Conservation (phyloP, 2,797 vertebrate genomes). For the Epinephelus awoara region DNA sequence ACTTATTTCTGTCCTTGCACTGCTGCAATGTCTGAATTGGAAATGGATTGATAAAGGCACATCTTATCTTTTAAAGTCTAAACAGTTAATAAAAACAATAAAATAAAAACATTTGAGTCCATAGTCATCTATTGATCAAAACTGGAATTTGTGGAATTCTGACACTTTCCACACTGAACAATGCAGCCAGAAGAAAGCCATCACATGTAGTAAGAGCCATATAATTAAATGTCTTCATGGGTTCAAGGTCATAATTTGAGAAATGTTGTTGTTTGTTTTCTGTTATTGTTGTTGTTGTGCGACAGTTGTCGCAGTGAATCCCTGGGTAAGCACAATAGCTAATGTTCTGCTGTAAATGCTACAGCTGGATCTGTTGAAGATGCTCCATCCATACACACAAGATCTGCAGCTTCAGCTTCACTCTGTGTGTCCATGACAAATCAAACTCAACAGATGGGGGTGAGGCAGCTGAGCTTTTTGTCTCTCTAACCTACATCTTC, state of each 20-base stretch:
- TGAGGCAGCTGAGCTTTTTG: conserved; percentile 13
- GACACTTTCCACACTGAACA: not conserved
- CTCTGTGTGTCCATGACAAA: not conserved
- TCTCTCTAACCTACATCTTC: conserved; percentile 17
- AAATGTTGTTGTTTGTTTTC: not conserved
- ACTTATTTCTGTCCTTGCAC: too few relatives aligned
- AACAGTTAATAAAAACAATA: not conserved
- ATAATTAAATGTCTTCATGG: not conserved
- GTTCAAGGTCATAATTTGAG: not conserved
- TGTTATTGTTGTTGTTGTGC: too few relatives aligned
- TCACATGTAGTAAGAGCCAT: not conserved
- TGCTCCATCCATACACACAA: not conserved
- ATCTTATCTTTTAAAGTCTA: too few relatives aligned
- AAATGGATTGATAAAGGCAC: too few relatives aligned
- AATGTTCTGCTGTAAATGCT: not conserved
- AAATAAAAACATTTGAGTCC: not conserved
- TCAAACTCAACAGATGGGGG: conserved; percentile 25
- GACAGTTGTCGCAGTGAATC: not conserved
- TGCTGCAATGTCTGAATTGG: too few relatives aligned
- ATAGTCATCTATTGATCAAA: not conserved
- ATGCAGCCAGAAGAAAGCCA: not conserved
- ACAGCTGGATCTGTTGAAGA: not conserved
- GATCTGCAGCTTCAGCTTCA: not conserved
- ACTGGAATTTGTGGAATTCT: not conserved
- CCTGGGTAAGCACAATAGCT: too few relatives aligned